phyloP scores from a whole-genome alignment of 2,797 vertebrate genomes.

The Uromys caudimaculatus region DNA sequence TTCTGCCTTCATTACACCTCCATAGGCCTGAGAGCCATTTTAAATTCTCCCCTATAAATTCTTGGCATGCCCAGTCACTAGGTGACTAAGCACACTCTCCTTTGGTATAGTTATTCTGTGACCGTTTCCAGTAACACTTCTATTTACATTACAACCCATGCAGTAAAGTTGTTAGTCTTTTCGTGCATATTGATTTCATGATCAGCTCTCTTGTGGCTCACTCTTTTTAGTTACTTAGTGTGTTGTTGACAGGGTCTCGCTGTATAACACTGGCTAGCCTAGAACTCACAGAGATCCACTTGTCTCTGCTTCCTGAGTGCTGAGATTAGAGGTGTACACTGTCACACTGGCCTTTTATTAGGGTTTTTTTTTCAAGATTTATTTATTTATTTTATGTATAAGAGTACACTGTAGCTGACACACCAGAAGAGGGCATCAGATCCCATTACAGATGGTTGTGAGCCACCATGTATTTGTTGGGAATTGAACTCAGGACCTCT shows the following conservation, averaged over 20 bases:
- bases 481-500: too few species aligned
- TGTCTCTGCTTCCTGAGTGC: neutral
- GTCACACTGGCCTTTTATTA: neutral
- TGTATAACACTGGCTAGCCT: neutral
- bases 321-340: neutral
- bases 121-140: constrained; percentile 11
- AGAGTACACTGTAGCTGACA: neutral
- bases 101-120: neutral
- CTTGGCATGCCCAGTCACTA: neutral
- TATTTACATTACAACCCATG: neutral
- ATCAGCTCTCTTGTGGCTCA: neutral
- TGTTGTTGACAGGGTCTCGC: neutral
- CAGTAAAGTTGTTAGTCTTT: neutral
- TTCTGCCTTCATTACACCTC: neutral
- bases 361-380: neutral
- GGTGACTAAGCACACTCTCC: neutral
- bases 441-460: neutral
- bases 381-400: neutral
- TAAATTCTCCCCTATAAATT: constrained; percentile 11
- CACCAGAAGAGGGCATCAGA: neutral
- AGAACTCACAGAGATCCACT: neutral
- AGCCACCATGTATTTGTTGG: neutral
- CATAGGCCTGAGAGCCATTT: neutral
- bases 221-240: constrained; percentile 8
- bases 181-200: neutral